Evolutionary conservation across 1,140 invertebrate genomes (phyloP), one percentile per base, ranked within the genome.

Genomic region (Coelopa frigida): DNA sequence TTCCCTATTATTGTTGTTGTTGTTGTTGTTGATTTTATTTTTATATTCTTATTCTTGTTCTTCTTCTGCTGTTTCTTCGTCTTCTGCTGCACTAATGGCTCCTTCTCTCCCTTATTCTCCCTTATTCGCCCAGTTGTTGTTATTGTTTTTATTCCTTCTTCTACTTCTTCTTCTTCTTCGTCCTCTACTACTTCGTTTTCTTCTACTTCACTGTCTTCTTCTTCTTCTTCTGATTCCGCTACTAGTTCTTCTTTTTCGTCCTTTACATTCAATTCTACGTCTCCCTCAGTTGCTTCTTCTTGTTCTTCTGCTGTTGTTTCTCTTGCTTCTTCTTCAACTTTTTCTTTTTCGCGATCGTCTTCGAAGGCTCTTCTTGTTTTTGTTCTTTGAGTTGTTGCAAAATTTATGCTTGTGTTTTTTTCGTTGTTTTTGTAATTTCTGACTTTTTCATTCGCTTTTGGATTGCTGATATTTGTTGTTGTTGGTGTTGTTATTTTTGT

Each of bases 31-130:
- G n/a, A n/a, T n/a, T n/a, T n/a, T n/a, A n/a, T n/a, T n/a, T n/a
- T 20, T 21, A 7, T 21, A 17, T 22, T 39, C 48, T 55, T 27
- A 50, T 31, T 37, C 38, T 12, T 36, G n/a, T 6, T 36, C 22
- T 17, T 40, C 40, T 29, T 27, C n/a, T n/a, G n/a, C n/a, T n/a
- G n/a, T n/a, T 40, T 14, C 32, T 24, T 8, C 5, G 20, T 20
- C 7, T 62, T 47, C 20, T 32, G 27, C 20, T 22, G 32, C 31
- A 44, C 27, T 23, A 44, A 33, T 33, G 42, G 18, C 18, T 44
- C 27, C 42, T 44, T 33, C 10, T 44, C 33, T 50, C 54, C 48
- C 59, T 61, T 62, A 59, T 44, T 46, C 44, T 61, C 53, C 55
- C 56, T 56, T n/a, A 29, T 8, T 29, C 27, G n/a, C n/a, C n/a